phyloP scores from a whole-genome alignment of 2,888 invertebrate species.

The Zaprionus bogoriensis region DNA sequence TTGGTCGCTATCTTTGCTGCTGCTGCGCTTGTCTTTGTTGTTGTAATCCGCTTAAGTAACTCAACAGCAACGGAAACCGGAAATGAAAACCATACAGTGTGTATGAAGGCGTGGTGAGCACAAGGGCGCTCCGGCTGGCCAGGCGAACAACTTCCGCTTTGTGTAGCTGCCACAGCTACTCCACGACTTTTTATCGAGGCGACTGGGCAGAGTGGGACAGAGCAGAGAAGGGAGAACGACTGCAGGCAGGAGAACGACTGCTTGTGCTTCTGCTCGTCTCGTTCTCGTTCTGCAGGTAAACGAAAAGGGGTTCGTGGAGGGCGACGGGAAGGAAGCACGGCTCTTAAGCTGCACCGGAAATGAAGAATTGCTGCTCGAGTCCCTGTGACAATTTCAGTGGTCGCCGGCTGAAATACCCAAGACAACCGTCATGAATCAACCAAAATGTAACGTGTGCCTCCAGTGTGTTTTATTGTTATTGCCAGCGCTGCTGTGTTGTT shows the following conservation, averaged over 20 bases:
- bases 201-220: not conserved
- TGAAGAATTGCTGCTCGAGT: constrained; percentile 72
- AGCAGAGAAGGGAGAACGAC: constrained; percentile 12
- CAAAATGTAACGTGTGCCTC: constrained; percentile 35
- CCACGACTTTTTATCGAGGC: constrained; percentile 18
- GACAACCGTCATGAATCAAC: constrained; percentile 49
- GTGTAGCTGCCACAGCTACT: constrained; percentile 21
- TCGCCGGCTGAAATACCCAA: constrained; percentile 42
- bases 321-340: constrained; percentile 64
- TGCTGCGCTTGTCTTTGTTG: constrained; percentile 39
- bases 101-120: constrained; percentile 39
- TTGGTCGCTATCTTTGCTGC: constrained; percentile 13
- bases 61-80: constrained; percentile 73
- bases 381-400: constrained; percentile 61
- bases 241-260: constrained; percentile 16
- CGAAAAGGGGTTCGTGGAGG: too few species aligned
- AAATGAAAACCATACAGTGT: constrained; percentile 77
- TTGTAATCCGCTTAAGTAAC: constrained; percentile 78
- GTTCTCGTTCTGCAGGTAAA: constrained; percentile 11
- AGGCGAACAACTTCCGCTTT: constrained; percentile 61
- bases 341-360: constrained; percentile 79
- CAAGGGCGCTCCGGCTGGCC: constrained; percentile 34
- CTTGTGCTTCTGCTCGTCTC: not conserved
- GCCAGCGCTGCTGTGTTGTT: constrained; percentile 4
- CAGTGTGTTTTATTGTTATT: constrained; percentile 12